Percentiles rank a stretch among this genome's conserved stretches.
Conservation (phyloP, 1,140 invertebrate genomes). For the Camponotus vicinus region DNA sequence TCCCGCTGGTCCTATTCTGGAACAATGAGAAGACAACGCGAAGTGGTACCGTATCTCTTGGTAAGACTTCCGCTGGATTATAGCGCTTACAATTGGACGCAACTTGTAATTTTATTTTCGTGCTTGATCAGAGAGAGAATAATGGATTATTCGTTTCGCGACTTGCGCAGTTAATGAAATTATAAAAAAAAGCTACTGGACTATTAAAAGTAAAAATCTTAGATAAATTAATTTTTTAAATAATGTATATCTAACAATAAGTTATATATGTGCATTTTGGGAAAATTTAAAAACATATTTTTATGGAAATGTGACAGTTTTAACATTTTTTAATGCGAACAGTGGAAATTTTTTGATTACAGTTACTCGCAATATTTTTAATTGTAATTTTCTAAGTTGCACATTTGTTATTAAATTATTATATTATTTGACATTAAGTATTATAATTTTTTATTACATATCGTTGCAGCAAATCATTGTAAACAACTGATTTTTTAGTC, state of each 20-base stretch:
- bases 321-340: too few relatives aligned
- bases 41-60: slow-evolving; percentile 51
- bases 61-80: slow-evolving; percentile 55
- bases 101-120: background rate
- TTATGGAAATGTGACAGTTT: background rate
- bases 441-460: background rate
- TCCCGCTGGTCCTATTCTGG: background rate
- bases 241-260: too few relatives aligned
- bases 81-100: background rate
- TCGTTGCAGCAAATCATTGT: background rate
- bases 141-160: background rate
- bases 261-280: too few relatives aligned
- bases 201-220: too few relatives aligned
- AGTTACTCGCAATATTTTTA: background rate
- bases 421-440: background rate
- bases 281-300: background rate
- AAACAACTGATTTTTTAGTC: background rate
- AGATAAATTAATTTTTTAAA: too few relatives aligned
- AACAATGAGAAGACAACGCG: slow-evolving; percentile 43
- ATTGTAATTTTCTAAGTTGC: slow-evolving; percentile 1
- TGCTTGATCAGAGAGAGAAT: slow-evolving; percentile 1
- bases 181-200: background rate
- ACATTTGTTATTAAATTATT: background rate
- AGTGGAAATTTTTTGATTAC: background rate
- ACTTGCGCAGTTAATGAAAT: background rate